Evolutionary conservation across 2,113 vertebrate species (phyloP).

Genomic region (Brienomyrus longianalis): DNA sequence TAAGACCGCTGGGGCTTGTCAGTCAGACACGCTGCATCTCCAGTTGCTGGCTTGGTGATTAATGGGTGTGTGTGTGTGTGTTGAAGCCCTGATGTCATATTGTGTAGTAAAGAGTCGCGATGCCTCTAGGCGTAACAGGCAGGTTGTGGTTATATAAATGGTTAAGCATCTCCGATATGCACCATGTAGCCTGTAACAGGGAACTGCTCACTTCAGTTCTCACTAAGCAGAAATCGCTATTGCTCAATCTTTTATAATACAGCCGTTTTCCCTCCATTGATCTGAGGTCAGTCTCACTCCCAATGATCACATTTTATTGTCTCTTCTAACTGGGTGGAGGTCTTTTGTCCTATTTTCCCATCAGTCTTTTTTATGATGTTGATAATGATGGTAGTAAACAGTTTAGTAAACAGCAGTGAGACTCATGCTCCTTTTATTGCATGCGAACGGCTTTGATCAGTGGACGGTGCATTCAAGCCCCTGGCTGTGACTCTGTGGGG

Average conservation of each 20-base stretch:
- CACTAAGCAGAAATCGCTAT: neutral
- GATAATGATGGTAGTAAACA: neutral
- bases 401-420: neutral
- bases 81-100: neutral
- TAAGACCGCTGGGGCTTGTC: constrained; percentile 50
- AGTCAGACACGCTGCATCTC: neutral
- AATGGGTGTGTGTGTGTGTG: neutral
- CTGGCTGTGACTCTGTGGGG: neutral
- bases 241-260: neutral
- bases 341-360: neutral
- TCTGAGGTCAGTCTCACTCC: neutral
- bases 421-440: neutral
- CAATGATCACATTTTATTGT: neutral
- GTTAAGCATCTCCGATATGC: neutral
- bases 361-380: neutral
- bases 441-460: neutral
- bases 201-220: neutral
- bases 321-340: neutral
- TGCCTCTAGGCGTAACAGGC: neutral
- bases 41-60: neutral
- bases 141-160: neutral
- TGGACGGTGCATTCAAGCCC: neutral
- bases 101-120: neutral
- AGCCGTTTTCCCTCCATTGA: neutral
- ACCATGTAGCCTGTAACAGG: neutral